Evolutionary conservation across 2,113 vertebrate species (phyloP).

Genomic region (Perognathus longimembris): DNA sequence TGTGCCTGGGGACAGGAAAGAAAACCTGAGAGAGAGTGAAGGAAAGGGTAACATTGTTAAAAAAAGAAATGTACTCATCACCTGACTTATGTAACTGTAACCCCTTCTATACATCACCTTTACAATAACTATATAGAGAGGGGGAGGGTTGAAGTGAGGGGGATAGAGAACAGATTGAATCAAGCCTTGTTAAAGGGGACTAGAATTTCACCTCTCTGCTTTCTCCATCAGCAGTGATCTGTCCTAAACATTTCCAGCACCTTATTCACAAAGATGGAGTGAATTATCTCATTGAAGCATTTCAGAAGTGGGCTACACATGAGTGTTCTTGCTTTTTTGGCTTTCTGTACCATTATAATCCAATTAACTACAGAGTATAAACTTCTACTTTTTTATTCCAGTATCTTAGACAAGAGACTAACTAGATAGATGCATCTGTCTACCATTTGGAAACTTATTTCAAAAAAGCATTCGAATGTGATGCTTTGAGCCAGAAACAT

Average conservation of each 20-base stretch:
- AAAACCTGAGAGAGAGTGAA: no score
- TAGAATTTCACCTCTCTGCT: not conserved
- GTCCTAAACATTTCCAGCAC: not conserved
- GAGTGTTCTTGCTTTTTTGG: not conserved
- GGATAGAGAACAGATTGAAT: not conserved
- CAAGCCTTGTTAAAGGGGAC: not conserved
- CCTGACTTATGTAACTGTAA: no score
- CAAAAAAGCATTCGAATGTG: not conserved
- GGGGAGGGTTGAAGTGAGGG: no score
- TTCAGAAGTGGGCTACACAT: not conserved
- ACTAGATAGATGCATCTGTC: not conserved
- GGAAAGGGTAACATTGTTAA: no score
- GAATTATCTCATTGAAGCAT: not conserved
- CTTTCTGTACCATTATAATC: fast-evolving
- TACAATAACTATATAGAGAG: no score
- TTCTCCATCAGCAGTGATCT: not conserved
- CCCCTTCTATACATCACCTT: no score
- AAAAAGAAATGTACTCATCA: no score
- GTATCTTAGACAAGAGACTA: not conserved
- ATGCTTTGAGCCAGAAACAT: not conserved
- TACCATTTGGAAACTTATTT: not conserved
- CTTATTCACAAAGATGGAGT: not conserved
- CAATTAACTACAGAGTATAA: not conserved
- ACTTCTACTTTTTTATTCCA: not conserved
- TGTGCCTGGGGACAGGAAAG: no score